Evolutionary conservation across 1,140 invertebrate species (phyloP).

Genomic region (Pogonognathellus flavescens): DNA sequence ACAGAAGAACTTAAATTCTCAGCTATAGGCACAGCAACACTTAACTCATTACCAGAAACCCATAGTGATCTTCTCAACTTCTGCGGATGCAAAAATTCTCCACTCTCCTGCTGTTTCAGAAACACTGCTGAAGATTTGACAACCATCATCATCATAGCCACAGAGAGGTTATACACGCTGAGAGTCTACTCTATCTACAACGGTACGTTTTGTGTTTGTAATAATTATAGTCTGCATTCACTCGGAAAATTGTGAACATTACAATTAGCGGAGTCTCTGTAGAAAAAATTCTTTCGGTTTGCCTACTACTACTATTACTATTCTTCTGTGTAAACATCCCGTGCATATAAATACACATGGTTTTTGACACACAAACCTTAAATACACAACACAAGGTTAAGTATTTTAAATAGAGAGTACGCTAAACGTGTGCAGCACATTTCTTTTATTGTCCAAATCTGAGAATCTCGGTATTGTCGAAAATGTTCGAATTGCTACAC

Average conservation of each 20-base stretch:
- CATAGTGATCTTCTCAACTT: background rate
- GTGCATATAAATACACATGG: background rate
- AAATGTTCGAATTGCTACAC: conserved; percentile 2
- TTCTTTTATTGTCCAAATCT: background rate
- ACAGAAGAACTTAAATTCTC: too few species aligned
- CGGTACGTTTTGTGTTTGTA: background rate
- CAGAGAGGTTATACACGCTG: background rate
- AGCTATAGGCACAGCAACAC: too few species aligned
- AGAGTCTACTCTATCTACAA: background rate
- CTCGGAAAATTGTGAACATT: conserved; percentile 20
- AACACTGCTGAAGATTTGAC: background rate
- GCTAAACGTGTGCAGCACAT: background rate
- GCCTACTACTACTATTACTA: background rate
- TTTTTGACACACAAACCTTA: background rate
- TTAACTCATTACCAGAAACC: too few species aligned
- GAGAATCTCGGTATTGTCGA: background rate
- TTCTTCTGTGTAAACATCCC: background rate
- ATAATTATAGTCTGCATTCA: conserved; percentile 32
- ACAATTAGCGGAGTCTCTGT: background rate
- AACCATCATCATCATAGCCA: background rate
- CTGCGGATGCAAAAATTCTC: background rate
- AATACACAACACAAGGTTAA: background rate
- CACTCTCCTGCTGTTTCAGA: background rate
- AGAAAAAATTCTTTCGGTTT: conserved; percentile 9
- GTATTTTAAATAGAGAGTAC: background rate